Evolutionary conservation across 1,140 invertebrate species (phyloP), one percentile per base, ranked within the genome.

Genomic region (Lordiphosa mommai): DNA sequence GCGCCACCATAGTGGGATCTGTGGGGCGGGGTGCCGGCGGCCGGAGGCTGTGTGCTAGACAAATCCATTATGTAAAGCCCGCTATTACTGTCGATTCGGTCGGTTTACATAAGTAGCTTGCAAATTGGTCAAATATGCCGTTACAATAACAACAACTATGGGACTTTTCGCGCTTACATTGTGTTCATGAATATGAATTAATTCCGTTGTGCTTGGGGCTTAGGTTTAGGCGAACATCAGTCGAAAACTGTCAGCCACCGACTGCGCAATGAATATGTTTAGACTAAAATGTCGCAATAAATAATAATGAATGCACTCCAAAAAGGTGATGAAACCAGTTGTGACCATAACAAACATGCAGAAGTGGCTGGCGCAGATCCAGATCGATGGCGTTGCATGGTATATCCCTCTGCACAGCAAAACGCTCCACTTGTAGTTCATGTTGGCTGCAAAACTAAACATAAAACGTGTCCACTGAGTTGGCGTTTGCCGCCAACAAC

Each of bases 241-340:
- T 40, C 36, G 41, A 56, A 80, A 53, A 65, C 68, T 65, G 47
- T 58, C 57, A 55, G 50, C 27, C 34, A 7, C 43, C 56, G 59
- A 23, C 59, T 51, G 43, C 48, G 59, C 72, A 72, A 77, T 79
- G 69, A 72, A 72, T 68, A 77, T 72, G 64, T 72, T 60, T 58
- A 43, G 48, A 41, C 48, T 36, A 13, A 76, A 71, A 69, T 84
- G 72, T 82, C 72, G 77, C 76, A 84, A 84, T 82, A 69, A 82
- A 84, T 82, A 77, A 77, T 77, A 84, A 68, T 70, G 70, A 74
- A 84, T 72, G 64, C 67, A 74, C 60, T 59, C 67, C 51, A 61
- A 72, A 77, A 61, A 57, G 63, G 76, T 77, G 72, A 68, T 61
- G 76, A 84, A 82, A 82, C 76, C 76, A 61, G 76, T 76, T 82